A percentile compares a stretch with the other conserved stretches of the same genome.
These are phyloP conservation scores for Chelon labrosus DNA, from an alignment of 2,797 vertebrate genomes.

Conservation along the genomic window DNA sequence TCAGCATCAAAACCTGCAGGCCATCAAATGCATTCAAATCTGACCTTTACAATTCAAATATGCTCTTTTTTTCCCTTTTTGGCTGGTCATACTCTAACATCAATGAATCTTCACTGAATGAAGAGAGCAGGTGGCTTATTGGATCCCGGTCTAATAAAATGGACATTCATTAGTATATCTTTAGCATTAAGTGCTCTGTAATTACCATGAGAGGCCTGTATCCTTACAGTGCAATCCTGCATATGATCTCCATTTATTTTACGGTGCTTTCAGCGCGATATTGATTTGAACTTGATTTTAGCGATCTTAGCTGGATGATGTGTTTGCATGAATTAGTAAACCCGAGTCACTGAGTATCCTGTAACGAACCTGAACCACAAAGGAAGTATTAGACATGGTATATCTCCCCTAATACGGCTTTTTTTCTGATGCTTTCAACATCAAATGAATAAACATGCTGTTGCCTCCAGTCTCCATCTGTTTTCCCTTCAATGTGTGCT, in stretches of 20 bases:
- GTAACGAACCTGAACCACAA: slow-evolving; percentile 55
- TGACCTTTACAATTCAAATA: slow-evolving; percentile 67
- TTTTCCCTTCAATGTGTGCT: slow-evolving; percentile 47
- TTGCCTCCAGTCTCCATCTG: slow-evolving; percentile 61
- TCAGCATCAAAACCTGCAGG: slow-evolving; percentile 48
- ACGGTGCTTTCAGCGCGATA: slow-evolving; percentile 61
- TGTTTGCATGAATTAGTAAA: slow-evolving; percentile 56
- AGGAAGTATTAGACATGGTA: slow-evolving; percentile 33
- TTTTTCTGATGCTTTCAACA: slow-evolving; percentile 54
- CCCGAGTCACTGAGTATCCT: slow-evolving; percentile 41
- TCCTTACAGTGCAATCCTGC: slow-evolving; percentile 51
- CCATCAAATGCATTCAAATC: slow-evolving; percentile 63
- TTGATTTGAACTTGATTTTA: slow-evolving; percentile 70
- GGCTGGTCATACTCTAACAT: slow-evolving; percentile 40
- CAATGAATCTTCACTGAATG: slow-evolving; percentile 52
- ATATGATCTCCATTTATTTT: slow-evolving; percentile 72
- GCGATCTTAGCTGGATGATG: slow-evolving; percentile 45
- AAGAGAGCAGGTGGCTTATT: slow-evolving; percentile 80
- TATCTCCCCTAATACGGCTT: slow-evolving; percentile 31
- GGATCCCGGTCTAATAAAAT: slow-evolving; percentile 71
- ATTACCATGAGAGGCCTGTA: slow-evolving; percentile 68
- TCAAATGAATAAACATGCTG: slow-evolving; percentile 65
- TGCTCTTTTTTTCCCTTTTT: neutral
- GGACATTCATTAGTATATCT: slow-evolving; percentile 78
- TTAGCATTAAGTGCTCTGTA: slow-evolving; percentile 75